Evolutionary conservation across 2,797 vertebrate genomes (phyloP).

Genomic region (Coccyzus lansbergi): DNA sequence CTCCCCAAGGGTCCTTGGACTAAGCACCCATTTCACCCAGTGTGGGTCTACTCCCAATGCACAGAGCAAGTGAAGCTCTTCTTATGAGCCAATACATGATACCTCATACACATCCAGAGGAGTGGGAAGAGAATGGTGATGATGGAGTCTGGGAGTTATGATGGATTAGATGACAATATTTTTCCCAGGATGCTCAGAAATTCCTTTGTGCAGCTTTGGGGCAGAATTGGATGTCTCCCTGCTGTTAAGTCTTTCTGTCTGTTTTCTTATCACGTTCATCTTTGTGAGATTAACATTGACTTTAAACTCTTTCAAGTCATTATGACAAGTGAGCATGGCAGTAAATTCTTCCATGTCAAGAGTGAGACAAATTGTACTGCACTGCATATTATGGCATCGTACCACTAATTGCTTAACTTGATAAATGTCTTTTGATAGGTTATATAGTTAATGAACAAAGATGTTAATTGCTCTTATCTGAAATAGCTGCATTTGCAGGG

Average conservation of each 20-base stretch:
- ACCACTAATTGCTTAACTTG: slow-evolving; percentile 48
- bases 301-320: slow-evolving; percentile 16
- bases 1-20: neutral
- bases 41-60: neutral
- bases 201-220: neutral
- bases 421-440: slow-evolving; percentile 51
- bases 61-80: neutral
- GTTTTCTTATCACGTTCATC: neutral
- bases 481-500: slow-evolving; percentile 27
- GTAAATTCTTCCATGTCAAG: slow-evolving; percentile 45
- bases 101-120: accelerated
- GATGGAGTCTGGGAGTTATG: neutral
- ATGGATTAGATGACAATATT: neutral
- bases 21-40: neutral
- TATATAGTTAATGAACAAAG: slow-evolving; percentile 52
- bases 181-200: neutral
- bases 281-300: neutral
- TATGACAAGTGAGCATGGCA: neutral
- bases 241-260: neutral
- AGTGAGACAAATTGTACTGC: slow-evolving; percentile 23
- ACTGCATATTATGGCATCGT: neutral
- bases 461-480: slow-evolving; percentile 65
- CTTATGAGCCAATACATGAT: neutral
- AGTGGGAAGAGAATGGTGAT: neutral
- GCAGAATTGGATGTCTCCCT: neutral